Base-by-base conservation (phyloP, 2,797 vertebrate genomes). In the Scleropages formosus region DNA sequence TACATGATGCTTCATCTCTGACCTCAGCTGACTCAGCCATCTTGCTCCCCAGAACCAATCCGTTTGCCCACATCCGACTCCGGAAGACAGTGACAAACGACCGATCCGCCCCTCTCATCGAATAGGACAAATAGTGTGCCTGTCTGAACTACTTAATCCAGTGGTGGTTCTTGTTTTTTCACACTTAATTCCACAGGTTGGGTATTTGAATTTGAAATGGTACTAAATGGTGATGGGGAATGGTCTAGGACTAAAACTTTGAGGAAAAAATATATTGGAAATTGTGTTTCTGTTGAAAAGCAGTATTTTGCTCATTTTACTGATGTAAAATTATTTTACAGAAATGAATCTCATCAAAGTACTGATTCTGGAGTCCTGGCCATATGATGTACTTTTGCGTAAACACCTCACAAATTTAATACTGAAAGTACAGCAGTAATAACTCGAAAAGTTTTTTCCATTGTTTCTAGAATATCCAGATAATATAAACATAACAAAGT, bases 1-100 rank as follows among this genome's bases (percentile, higher is more conserved):
- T n/a, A 12, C 56, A 31, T 39, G 10, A 56, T 22, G 4, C 7
- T 20, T 20, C 4, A 11, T 66, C 3, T 66, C 63, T 66, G 10
- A 12, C 9, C 31, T 10, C 24, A 27, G 8, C 49, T 70, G 56
- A 3, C 15, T 58, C 11, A 56, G 31, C 8, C 68, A 4, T 59
- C n/a, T n/a, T 79, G 22, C 46, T 27, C 75, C 65, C 71, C 83
- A 94, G 94, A 88, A 81, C 79, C 61, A 95, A 95, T 80, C 94
- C 94, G 0, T 95, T 95, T 62, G 91, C 94, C 22, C 93, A 95
- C 63, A 76, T 95, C 59, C 90, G 91, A 39, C 92, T 95, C 83
- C 91, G 92, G 88, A 93, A 89, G 85, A 95, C 94, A 0, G 89
- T 95, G 80, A 95, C 94, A 78, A 94, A 95, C 8, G 94, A 95